A percentile compares a stretch with the other conserved stretches of the same genome.
Conservation (phyloP, 64 coral and sea anemone genomes). For the Stichodactyla mertensii region DNA sequence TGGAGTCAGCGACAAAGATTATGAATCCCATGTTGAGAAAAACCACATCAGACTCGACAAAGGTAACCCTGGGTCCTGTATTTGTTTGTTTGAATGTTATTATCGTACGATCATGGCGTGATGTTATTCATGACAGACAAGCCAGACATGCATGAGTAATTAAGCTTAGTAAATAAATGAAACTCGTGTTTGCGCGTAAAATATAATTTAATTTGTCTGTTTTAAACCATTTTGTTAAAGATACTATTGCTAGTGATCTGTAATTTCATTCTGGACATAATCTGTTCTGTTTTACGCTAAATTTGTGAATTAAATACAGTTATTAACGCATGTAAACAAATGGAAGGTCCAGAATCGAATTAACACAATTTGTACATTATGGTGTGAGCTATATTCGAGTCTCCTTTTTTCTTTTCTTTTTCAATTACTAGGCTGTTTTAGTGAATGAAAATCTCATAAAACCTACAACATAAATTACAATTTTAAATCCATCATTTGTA, state of each 20-base stretch:
- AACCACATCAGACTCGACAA: slow-evolving; percentile 73
- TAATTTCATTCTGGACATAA: neutral
- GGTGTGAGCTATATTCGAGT: no score
- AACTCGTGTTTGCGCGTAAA: no score
- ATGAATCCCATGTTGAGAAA: slow-evolving; percentile 90
- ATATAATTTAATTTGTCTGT: neutral
- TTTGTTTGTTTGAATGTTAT: neutral
- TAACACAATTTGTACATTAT: no score
- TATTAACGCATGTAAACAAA: neutral
- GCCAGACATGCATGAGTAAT: neutral
- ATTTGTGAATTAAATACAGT: neutral
- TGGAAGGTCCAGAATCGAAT: no score
- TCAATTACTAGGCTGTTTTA: no score
- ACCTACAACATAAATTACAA: no score
- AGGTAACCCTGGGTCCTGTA: slow-evolving; percentile 8
- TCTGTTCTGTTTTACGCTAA: neutral
- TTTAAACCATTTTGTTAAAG: neutral
- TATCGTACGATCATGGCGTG: neutral
- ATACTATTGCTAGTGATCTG: neutral
- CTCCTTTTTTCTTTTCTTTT: no score
- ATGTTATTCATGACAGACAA: slow-evolving; percentile 1
- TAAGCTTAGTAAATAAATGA: neutral
- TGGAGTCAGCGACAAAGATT: slow-evolving; percentile 94
- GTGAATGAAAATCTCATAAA: no score
- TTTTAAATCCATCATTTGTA: no score